Base-by-base conservation (phyloP, 2,797 vertebrate genomes). In the Lagocephalus sceleratus region DNA sequence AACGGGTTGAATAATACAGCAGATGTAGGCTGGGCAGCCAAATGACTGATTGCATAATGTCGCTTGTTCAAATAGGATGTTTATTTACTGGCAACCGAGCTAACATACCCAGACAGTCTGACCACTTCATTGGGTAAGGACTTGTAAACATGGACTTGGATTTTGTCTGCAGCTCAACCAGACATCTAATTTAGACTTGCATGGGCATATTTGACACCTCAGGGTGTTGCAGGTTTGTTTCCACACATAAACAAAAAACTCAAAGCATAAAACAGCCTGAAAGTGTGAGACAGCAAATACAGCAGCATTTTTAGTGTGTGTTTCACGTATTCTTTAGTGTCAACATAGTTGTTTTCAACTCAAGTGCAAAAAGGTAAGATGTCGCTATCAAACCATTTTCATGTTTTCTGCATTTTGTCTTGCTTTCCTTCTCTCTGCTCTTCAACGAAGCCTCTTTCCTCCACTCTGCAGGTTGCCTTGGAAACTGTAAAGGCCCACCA, bases 401-500 rank as follows among this genome's bases (percentile, higher is more conserved):
- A 54, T 58, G 29, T 57, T 74, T 71, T 26, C 43, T 66, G 22
- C 40, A 67, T 69, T 67, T 65, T 66, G 60, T 63, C 41, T 69
- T 15, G 19, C 47, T 72, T 71, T 41, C 39, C 8, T 69, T 26
- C 57, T 61, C 67, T 77, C 55, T 55, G 47, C 63, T 77, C 51
- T 65, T 78, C 52, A 52, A 60, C 57, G 58, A 57, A 38, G 63
- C 57, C 40, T 63, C 48, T 70, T 72, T 52, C 45, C 71, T 67
- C 59, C 17, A 22, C 70, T 84, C 66, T 69, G 73, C 57, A 77
- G 53, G 91, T 91, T 90, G 82, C 89, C 88, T 86, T 76, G 85
- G 89, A 86, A 90, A 92, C 91, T 79, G 85, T 72, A 68, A 72
- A 60, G 66, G 76, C 84, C 74, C 84, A 84, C 78, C 63, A 80